phyloP scores from a whole-genome alignment of 2,888 invertebrate genomes.

The Aricia artaxerxes region DNA sequence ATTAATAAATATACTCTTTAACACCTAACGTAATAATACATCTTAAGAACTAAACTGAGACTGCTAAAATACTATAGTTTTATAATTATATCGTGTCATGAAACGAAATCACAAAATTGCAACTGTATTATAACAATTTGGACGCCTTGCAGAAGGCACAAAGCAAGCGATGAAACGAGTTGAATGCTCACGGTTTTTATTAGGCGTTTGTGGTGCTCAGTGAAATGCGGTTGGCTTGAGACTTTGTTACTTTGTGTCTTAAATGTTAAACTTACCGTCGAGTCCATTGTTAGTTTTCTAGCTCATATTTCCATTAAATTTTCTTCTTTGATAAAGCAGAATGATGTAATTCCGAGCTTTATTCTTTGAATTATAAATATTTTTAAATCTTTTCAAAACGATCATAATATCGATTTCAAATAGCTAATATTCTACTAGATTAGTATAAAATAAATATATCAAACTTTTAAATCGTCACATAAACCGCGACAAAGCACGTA shows the following conservation, averaged over 20 bases:
- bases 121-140: not conserved
- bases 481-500: not conserved
- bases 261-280: slow-evolving; percentile 11
- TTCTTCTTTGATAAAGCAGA: not conserved
- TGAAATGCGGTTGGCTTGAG: not conserved
- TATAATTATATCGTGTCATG: too few relatives aligned
- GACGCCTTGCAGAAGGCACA: slow-evolving; percentile 2
- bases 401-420: too few relatives aligned
- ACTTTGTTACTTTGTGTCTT: slow-evolving; percentile 25
- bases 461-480: not conserved
- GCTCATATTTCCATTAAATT: not conserved
- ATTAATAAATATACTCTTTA: too few relatives aligned
- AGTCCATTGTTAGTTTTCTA: slow-evolving; percentile 20
- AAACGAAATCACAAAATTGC: not conserved
- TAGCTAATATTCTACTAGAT: too few relatives aligned
- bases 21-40: too few relatives aligned
- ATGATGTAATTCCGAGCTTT: not conserved
- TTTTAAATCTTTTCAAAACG: not conserved
- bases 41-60: too few relatives aligned
- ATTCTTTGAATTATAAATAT: not conserved
- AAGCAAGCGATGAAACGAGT: slow-evolving; percentile 11
- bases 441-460: too few relatives aligned
- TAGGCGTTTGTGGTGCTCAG: not conserved
- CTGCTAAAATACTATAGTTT: too few relatives aligned
- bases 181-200: slow-evolving; percentile 14